Evolutionary conservation across 2,113 vertebrate genomes (phyloP), one percentile per base, ranked within the genome.

Genomic region (Pithys albifrons): DNA sequence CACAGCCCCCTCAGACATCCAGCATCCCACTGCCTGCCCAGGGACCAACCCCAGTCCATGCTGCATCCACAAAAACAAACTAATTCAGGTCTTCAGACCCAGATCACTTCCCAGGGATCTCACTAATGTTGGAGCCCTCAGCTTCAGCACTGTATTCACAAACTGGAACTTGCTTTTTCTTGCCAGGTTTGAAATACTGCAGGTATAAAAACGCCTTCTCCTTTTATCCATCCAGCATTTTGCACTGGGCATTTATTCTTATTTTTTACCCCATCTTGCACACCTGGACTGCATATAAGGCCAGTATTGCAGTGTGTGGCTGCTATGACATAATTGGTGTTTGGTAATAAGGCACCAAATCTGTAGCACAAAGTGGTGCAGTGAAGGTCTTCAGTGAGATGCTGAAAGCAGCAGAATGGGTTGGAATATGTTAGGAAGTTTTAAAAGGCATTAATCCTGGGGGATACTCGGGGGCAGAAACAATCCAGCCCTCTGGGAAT

Each of bases 71-170:
- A 80, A 5, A 28, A 64, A 28, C 0, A 1, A 62, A 18, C 8
- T 72, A 55, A 85, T 52, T 39, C 52, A 76, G 18, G 1, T 28
- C 46, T 64, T 82, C 51, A 76, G 24, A 27, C 10, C 48, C 14
- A 39, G 27, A 39, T 28, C 6, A 7, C 18, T 37, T 55, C 52
- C 16, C 23, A 74, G 41, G 27, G 16, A 66, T 13, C 61, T 61
- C 70, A 29, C 12, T 15, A 17, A 3, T 3, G 2, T n/a, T 14
- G 45, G 14, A 45, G 9, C 8, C 11, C 12, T 74, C 0, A 0
- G 14, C 24, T 89, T 81, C 16, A 5, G 15, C 19, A 33, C 24
- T 45, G 6, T 24, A 5, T 43, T 78, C 24, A 72, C 43, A 72
- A 48, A 37, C 39, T 14, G 8, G 4, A 35, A 6, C 14, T 11